These are phyloP conservation scores for Drosophila lacicola DNA, from an alignment of 2,888 invertebrate genomes.

Conservation along the genomic window DNA sequence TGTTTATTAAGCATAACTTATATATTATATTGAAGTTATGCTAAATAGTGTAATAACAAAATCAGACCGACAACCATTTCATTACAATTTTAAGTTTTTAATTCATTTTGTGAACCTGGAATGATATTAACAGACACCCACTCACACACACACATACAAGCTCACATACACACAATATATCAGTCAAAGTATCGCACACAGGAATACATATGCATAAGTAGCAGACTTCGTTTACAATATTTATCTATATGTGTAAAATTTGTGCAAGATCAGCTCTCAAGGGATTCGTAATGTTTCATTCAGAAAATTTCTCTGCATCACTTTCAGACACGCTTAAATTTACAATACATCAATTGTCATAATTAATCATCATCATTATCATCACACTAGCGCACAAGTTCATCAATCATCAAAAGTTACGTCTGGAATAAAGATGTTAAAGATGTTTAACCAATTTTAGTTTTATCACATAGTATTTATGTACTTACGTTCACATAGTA, in stretches of 20 bases:
- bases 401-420: conserved; percentile 46
- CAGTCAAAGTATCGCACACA: conserved; percentile 55
- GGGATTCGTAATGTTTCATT: conserved; percentile 12
- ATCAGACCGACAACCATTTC: conserved; percentile 37
- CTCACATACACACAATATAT: conserved; percentile 7
- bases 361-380: conserved; percentile 42
- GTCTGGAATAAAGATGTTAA: conserved; percentile 17
- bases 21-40: conserved; percentile 4
- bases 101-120: conserved; percentile 40
- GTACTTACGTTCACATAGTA: conserved; percentile 70
- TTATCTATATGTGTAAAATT: conserved; percentile 49
- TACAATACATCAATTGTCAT: conserved; percentile 36
- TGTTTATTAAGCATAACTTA: conserved; percentile 14
- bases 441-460: neutral
- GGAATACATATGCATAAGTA: conserved; percentile 7
- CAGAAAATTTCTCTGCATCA: conserved; percentile 9
- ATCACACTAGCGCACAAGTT: conserved; percentile 44
- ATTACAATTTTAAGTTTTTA: conserved; percentile 7
- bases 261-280: conserved; percentile 57
- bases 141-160: neutral
- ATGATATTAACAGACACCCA: conserved; percentile 53
- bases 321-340: conserved; percentile 38
- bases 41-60: conserved; percentile 14
- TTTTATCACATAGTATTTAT: neutral
- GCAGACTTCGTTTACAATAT: conserved; percentile 34